Evolutionary conservation across 1,140 invertebrate species (phyloP), one percentile per base, ranked within the genome.

Genomic region (Leptopilina clavipes): DNA sequence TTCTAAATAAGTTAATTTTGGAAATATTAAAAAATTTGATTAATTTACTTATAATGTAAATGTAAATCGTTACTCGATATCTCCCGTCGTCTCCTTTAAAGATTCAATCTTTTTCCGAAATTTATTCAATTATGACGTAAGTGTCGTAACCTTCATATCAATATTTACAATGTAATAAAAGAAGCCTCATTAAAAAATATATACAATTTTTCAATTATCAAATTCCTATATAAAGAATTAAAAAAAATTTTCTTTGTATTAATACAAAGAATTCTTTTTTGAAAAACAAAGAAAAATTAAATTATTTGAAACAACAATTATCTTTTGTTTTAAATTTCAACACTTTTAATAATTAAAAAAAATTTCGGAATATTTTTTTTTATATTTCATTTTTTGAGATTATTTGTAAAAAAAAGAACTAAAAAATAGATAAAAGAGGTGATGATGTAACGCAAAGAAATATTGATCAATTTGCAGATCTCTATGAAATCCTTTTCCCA

Each of bases 401-500:
- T n/a, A n/a, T n/a, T n/a, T n/a, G n/a, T n/a, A n/a, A n/a, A n/a
- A n/a, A n/a, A n/a, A n/a, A n/a, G n/a, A n/a, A n/a, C n/a, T 31
- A 31, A 31, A 2, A 31, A 31, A 31, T 52, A 31, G 2, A 10
- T 12, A 31, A 6, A 37, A 31, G 31, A 31, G 12, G 25, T 31
- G 14, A 12, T 22, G 54, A 59, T 59, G 54, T 59, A 59, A 54
- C 10, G 14, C 0, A 5, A n/a, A 25, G 3, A 59, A 22, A 65
- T 65, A 65, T 65, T 65, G 59, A 25, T 31, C 22, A 65, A 65
- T 65, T 65, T 31, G 25, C 12, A 65, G 59, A 65, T 65, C 59
- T 54, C 17, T 65, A 65, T 65, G 59, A 8, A 65, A 65, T 65
- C 59, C 25, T 31, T 65, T 65, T 65, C 59, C 59, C 59, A 65